Base-by-base conservation (phyloP, 2,888 invertebrate species). In the Caenorhabditis sp. region DNA sequence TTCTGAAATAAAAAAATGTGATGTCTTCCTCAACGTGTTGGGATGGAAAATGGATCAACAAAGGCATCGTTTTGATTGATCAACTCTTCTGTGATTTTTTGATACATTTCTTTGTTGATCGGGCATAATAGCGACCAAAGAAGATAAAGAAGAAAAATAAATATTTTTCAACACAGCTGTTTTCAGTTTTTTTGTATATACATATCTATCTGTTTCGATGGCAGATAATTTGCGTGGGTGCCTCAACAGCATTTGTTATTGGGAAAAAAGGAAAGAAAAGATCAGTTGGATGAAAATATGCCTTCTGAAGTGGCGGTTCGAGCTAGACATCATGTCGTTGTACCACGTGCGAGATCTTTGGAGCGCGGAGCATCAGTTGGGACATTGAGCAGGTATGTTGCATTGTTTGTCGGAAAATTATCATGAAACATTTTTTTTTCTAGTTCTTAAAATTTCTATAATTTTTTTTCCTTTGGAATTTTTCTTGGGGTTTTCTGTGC, bases 271-370 rank as follows among this genome's bases (percentile, higher is more conserved):
- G 17, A 5, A 2, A 59, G 26, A 37, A 59, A n/a, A 10, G 51
- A 51, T 51, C 51, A 51, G 23, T 19, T 21, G 23, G 23, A 23
- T 21, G n/a, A 23, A 50, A 60, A 58, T 51, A 78, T 79, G 77
- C 75, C 74, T 50, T 69, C 66, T 59, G 77, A 75, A 59, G 76
- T 76, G 55, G 79, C 79, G 37, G 69, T 74, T 62, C 66, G 79
- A 61, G 79, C 79, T 50, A 60, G 73, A 14, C 66, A 62, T 58
- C 76, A 76, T 59, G 75, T 81, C 21, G 61, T 70, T 58, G 68
- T 86, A 54, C 85, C 86, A 26, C 73, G 85, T 24, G 76, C 78
- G 10, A 72, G 86, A 59, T 86, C 86, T 6, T 62, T 86, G 53
- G 83, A 83, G 57, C 74, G 81, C 26, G 74, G 77, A 24, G 83